Percentiles rank a stretch among this genome's conserved stretches.
Conservation (phyloP, 2,888 invertebrate species). For the Cataglyphis altisquamis region DNA sequence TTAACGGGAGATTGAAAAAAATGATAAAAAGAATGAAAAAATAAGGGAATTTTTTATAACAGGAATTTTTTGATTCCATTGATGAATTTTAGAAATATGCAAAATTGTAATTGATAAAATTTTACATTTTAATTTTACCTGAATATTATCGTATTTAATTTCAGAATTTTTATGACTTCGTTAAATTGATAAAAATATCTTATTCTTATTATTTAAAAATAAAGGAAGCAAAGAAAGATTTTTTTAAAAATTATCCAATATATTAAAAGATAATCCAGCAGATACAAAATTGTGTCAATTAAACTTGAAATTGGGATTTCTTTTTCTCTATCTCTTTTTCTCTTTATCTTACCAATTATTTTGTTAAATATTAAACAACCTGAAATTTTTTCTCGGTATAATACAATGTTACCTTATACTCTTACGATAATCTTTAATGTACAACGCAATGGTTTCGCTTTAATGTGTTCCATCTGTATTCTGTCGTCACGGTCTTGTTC, state of each 20-base stretch:
- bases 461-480: conserved; percentile 52
- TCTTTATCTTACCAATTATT: not conserved
- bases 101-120: not conserved
- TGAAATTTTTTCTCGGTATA: not conserved
- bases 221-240: not conserved
- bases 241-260: not conserved
- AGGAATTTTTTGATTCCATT: not conserved
- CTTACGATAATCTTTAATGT: conserved; percentile 40
- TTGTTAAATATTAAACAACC: not conserved
- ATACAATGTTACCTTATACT: not conserved
- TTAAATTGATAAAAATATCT: not conserved
- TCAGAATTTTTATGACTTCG: too few species aligned
- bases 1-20: conserved; percentile 31
- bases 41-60: not conserved
- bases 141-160: not conserved
- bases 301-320: not conserved
- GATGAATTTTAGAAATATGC: not conserved
- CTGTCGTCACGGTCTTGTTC: conserved; percentile 49
- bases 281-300: not conserved
- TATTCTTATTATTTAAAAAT: not conserved
- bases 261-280: not conserved
- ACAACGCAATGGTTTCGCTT: conserved; percentile 40
- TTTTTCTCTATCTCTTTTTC: not conserved
- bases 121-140: not conserved
- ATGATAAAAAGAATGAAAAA: not conserved